Evolutionary conservation across 2,113 vertebrate species (phyloP).

Genomic region (Aptenodytes patagonicus): DNA sequence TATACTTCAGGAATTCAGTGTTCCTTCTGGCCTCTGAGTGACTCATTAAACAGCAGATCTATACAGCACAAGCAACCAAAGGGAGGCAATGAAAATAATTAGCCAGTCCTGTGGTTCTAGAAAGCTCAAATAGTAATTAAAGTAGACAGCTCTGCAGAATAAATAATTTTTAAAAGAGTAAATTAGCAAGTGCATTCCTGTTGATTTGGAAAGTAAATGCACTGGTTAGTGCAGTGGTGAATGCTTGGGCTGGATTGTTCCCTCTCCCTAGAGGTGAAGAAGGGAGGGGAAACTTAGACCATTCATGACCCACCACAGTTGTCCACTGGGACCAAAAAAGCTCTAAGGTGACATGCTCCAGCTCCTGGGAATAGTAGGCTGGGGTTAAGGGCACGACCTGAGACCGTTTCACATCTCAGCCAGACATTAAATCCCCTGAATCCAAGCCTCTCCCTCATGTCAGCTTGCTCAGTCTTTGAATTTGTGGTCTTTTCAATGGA

Average conservation of each 20-base stretch:
- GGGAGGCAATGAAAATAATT: slow-evolving; percentile 68
- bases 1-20: slow-evolving; percentile 56
- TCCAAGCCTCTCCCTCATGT: background rate
- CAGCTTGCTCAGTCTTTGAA: background rate
- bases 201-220: slow-evolving; percentile 33
- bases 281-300: background rate
- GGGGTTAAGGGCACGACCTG: background rate
- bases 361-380: background rate
- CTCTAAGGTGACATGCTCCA: background rate
- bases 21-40: slow-evolving; percentile 55
- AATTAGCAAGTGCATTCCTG: slow-evolving; percentile 11
- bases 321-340: background rate
- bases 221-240: background rate
- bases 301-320: background rate
- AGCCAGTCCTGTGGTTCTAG: slow-evolving; percentile 63
- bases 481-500: background rate
- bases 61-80: slow-evolving; percentile 57
- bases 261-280: background rate
- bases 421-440: background rate
- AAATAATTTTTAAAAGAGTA: background rate
- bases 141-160: slow-evolving; percentile 49
- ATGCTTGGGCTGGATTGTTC: background rate
- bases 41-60: slow-evolving; percentile 73
- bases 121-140: slow-evolving; percentile 72
- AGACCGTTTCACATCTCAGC: background rate